These are phyloP conservation scores for Drosophila macrothrix DNA, from an alignment of 2,888 invertebrate genomes.

Conservation along the genomic window DNA sequence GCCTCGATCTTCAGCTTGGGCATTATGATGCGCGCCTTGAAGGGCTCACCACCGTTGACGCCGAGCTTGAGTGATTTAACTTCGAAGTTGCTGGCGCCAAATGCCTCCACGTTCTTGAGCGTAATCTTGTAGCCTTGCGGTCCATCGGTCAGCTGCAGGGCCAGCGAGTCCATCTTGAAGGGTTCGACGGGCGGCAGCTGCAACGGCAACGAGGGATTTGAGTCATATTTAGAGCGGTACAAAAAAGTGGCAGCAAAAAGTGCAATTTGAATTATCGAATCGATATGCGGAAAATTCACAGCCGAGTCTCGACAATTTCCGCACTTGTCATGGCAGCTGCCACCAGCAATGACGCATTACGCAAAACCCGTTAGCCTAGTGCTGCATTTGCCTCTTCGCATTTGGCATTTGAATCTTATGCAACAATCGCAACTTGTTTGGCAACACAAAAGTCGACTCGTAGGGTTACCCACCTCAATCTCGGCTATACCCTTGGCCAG, in stretches of 20 bases:
- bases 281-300: slow-evolving; percentile 1
- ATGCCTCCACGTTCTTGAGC: slow-evolving; percentile 87
- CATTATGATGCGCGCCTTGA: slow-evolving; percentile 88
- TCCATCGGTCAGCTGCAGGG: slow-evolving; percentile 87
- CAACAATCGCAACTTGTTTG: slow-evolving; percentile 65
- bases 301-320: slow-evolving; percentile 41
- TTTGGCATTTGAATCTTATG: slow-evolving; percentile 49
- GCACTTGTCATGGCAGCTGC: slow-evolving; percentile 35
- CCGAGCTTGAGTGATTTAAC: slow-evolving; percentile 87
- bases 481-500: slow-evolving; percentile 88
- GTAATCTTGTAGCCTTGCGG: slow-evolving; percentile 87
- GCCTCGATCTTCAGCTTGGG: slow-evolving; percentile 89
- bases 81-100: slow-evolving; percentile 88
- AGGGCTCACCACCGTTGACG: slow-evolving; percentile 87
- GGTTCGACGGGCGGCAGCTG: slow-evolving; percentile 89
- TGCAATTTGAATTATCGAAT: slow-evolving; percentile 4
- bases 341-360: slow-evolving; percentile 34
- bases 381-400: slow-evolving; percentile 33
- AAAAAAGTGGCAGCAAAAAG: slow-evolving; percentile 3
- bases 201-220: slow-evolving; percentile 14
- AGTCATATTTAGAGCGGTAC: neutral
- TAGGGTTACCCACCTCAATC: slow-evolving; percentile 85
- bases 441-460: slow-evolving; percentile 9
- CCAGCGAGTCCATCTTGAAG: slow-evolving; percentile 87
- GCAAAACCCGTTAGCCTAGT: slow-evolving; percentile 51